These are phyloP conservation scores for Xestoiulus laeticollis DNA, from an alignment of 2,888 invertebrate genomes.

Conservation along the genomic window DNA sequence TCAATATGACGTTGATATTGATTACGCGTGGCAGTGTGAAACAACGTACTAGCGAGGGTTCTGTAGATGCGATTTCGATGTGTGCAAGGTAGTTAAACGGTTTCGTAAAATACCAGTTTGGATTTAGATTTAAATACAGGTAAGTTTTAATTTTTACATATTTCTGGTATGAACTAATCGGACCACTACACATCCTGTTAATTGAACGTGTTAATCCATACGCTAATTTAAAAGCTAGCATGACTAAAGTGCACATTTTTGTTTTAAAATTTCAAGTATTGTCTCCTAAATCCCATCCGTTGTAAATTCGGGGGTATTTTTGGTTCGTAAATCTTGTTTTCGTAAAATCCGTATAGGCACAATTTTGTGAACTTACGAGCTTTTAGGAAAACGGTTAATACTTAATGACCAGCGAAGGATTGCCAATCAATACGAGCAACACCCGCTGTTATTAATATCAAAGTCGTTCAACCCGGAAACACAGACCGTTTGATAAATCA, in stretches of 20 bases:
- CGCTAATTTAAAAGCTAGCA: no score
- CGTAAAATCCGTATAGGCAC: not conserved
- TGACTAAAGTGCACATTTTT: no score
- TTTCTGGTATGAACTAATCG: not conserved
- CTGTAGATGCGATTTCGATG: not conserved
- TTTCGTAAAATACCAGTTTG: no score
- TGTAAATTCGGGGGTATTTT: no score
- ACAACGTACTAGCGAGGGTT: not conserved
- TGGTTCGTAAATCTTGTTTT: no score
- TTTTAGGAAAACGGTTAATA: not conserved
- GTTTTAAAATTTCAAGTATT: no score
- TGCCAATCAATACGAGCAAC: not conserved
- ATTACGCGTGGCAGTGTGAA: not conserved
- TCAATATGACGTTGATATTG: not conserved
- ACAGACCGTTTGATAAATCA: not conserved
- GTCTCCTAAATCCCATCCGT: no score
- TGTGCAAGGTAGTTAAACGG: not conserved
- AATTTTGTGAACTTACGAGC: not conserved
- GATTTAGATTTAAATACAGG: not conserved
- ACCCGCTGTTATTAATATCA: not conserved
- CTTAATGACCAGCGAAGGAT: not conserved
- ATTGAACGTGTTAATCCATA: no score
- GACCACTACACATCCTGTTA: not conserved
- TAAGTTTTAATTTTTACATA: not conserved
- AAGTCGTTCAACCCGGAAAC: constrained; percentile 22